Percentiles rank a stretch among this genome's conserved stretches.
Conservation (phyloP, 2,888 invertebrate genomes). For the Acleris emargana region DNA sequence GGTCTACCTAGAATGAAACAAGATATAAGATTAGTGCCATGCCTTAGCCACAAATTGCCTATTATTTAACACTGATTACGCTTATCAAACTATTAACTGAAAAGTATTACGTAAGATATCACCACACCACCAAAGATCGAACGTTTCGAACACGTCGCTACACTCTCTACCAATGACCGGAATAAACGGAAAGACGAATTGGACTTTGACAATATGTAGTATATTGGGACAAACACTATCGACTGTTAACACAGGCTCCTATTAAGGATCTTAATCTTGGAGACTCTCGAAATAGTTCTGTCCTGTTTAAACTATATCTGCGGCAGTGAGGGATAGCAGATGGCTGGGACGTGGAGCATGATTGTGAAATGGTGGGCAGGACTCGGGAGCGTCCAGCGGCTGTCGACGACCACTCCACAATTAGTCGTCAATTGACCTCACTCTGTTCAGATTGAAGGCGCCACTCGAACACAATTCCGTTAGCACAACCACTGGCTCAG, state of each 20-base stretch:
- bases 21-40: not conserved
- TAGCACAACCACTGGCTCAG: not conserved
- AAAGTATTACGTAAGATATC: not conserved
- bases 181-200: conserved; percentile 11
- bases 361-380: conserved; percentile 16
- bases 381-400: conserved; percentile 27
- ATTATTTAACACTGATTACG: not conserved
- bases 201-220: conserved; percentile 13
- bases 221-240: conserved; percentile 2
- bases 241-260: not conserved
- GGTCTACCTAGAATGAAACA: not conserved
- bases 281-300: conserved; percentile 1
- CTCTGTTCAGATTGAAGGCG: conserved; percentile 59
- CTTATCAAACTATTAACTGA: not conserved
- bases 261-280: conserved; percentile 1
- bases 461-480: conserved; percentile 39
- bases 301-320: not conserved
- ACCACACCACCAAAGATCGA: not conserved
- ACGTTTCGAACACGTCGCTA: not conserved
- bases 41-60: not conserved
- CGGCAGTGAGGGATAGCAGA: conserved; percentile 1
- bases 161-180: not conserved
- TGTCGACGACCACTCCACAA: conserved; percentile 60
- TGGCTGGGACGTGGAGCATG: not conserved
- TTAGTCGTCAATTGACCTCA: conserved; percentile 77